A percentile compares a stretch with the other conserved stretches of the same genome.
Evolutionary conservation across 2,113 vertebrate genomes (phyloP).

Genomic region (Cardinalis cardinalis): DNA sequence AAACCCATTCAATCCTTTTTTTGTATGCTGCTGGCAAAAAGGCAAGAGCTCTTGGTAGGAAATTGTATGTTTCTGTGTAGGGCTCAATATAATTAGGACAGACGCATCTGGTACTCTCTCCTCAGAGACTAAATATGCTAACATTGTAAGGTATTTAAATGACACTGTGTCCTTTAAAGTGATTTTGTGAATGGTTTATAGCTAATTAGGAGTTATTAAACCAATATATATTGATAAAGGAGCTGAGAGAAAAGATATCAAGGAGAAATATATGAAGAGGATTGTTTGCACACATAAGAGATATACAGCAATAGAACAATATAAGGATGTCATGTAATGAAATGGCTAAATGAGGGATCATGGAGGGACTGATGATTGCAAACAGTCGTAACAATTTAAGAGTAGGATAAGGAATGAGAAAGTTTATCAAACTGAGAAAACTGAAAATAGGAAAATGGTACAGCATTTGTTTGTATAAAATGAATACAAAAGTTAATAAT

Average conservation of each 20-base stretch:
- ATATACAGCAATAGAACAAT: neutral
- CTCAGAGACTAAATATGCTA: neutral
- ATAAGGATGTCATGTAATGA: neutral
- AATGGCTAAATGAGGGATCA: neutral
- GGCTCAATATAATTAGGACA: neutral
- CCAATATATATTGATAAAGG: neutral
- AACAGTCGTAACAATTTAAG: neutral
- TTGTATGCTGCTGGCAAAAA: neutral
- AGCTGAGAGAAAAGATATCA: neutral
- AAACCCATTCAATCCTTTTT: accelerated
- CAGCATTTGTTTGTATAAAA: neutral
- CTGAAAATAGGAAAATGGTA: neutral
- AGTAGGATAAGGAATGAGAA: neutral
- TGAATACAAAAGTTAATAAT: neutral
- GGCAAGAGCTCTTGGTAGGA: neutral
- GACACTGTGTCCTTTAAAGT: neutral
- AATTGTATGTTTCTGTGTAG: neutral
- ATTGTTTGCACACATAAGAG: neutral
- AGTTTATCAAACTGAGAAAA: neutral
- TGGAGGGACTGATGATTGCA: neutral
- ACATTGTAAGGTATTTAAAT: neutral
- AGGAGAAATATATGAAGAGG: neutral
- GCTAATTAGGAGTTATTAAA: neutral
- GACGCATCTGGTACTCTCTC: neutral
- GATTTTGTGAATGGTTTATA: neutral